phyloP scores from a whole-genome alignment of 2,797 vertebrate genomes.

The Coendou prehensilis region DNA sequence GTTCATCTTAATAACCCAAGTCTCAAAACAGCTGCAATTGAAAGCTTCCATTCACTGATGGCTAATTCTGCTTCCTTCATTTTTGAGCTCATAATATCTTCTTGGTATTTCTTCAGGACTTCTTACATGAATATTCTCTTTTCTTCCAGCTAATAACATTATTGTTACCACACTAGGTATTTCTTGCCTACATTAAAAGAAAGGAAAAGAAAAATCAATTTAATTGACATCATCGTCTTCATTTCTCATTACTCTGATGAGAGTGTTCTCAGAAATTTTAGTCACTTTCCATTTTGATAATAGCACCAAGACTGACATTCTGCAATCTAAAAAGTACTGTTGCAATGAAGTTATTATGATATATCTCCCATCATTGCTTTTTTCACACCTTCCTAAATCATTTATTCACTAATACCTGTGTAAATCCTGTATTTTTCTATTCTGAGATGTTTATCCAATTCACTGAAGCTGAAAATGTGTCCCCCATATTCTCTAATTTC shows the following conservation, averaged over 20 bases:
- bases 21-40: neutral
- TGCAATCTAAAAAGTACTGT: neutral
- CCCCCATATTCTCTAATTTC: neutral
- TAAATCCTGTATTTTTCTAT: neutral
- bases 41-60: neutral
- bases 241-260: slow-evolving; percentile 18
- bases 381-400: neutral
- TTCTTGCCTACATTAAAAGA: neutral
- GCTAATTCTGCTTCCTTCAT: neutral
- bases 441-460: neutral
- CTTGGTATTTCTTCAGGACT: neutral
- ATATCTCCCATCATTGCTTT: neutral
- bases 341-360: neutral
- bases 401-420: neutral
- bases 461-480: neutral
- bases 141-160: neutral
- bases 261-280: neutral
- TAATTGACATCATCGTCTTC: neutral
- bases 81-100: neutral
- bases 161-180: neutral
- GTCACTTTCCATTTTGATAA: neutral
- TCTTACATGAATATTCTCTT: neutral
- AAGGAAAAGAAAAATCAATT: neutral
- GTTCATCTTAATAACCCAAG: neutral
- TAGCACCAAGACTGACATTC: neutral